Evolutionary conservation across 23 tunicate species (phyloP), one percentile per base, ranked within the genome.

Genomic region (Styela plicata): DNA sequence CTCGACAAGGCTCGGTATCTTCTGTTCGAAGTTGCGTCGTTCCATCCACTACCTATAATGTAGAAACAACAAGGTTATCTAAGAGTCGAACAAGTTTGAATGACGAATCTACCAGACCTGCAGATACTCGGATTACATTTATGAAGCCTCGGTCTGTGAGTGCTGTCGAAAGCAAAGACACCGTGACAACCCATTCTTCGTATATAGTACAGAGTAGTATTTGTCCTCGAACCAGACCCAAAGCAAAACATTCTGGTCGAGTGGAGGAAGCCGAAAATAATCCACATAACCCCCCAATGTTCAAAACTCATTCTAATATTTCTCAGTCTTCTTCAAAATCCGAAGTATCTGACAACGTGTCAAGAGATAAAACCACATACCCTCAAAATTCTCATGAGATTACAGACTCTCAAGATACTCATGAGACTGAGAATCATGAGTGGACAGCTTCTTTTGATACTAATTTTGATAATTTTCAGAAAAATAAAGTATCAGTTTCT

Each of bases 261-360:
- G 84, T 67, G 24, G 36, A 73, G 18, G 80, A 57, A 23, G 62
- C 63, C 29, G 81, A 80, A 67, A 67, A 67, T 67, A 67, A 67
- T 44, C 33, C 90, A 21, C 80, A 80, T 3, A 87, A 87, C 67
- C 91, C 91, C 21, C 91, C 91, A 34, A 87, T 87, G 91, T 87
- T 87, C 44, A 87, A 87, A 68, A 74, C 52, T 16, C 78, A 67
- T 67, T 67, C 71, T 25, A 67, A 44, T 44, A 13, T 44, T 13
- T 44, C 57, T 44, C 57, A 13, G 7, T 5, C 23, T 29, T 67
- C 2, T 25, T 29, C 71, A 25, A 29, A 67, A 22, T 25, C 30
- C 17, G 31, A 27, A 67, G 71, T 67, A 23, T 1, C 71, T 67
- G 71, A 67, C 22, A 67, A 18, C 30, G 71, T 1, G 19, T 18